A percentile compares a stretch with the other conserved stretches of the same genome.
Conservation (phyloP, 2,797 vertebrate species). For the Valencia hispanica region DNA sequence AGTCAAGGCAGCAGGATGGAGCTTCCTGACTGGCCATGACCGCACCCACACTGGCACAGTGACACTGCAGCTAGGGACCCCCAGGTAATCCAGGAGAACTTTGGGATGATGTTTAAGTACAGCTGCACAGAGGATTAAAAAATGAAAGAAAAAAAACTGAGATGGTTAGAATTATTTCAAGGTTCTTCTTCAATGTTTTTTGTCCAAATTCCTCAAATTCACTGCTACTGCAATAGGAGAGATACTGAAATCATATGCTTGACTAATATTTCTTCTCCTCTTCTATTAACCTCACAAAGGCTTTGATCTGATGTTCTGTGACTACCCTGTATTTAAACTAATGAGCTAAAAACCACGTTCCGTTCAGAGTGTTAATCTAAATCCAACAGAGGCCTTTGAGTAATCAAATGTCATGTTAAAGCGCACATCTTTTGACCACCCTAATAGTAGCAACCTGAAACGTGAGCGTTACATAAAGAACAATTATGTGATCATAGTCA, state of each 20-base stretch:
- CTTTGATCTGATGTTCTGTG: background rate
- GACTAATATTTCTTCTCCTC: background rate
- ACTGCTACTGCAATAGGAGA: background rate
- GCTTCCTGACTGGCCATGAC: background rate
- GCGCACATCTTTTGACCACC: background rate
- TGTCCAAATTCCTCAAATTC: no score
- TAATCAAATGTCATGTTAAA: background rate
- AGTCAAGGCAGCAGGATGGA: background rate
- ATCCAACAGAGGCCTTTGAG: background rate
- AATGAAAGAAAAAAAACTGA: no score
- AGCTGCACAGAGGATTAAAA: background rate
- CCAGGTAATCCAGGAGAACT: no score
- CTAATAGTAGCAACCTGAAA: slow-evolving; percentile 1
- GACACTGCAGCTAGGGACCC: background rate
- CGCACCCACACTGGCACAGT: background rate
- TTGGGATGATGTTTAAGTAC: background rate
- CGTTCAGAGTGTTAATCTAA: background rate
- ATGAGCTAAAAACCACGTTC: background rate
- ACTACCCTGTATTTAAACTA: background rate
- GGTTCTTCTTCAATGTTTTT: no score
- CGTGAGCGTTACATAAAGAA: no score
- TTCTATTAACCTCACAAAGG: background rate
- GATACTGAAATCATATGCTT: background rate
- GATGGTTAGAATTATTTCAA: no score
- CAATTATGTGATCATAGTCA: background rate